Evolutionary conservation across 1,140 invertebrate genomes (phyloP).

Genomic region (Brachystomella parvula): DNA sequence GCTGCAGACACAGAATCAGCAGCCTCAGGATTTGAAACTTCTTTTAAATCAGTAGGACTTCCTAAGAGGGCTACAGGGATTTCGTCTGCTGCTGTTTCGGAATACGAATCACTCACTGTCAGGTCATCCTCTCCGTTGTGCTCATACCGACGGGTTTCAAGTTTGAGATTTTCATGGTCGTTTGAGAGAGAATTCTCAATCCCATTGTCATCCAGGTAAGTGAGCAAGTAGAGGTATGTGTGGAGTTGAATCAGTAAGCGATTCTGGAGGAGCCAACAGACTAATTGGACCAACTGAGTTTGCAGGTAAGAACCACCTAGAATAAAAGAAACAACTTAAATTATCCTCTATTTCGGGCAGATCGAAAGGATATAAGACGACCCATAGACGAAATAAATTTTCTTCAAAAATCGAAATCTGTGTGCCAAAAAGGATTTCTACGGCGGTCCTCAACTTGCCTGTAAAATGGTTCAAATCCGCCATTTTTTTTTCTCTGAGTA

Average conservation of each 20-base stretch:
- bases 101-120: slow-evolving; percentile 29
- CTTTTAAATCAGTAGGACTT: not conserved
- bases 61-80: not conserved
- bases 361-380: too few species aligned
- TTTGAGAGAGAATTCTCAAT: not conserved
- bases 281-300: slow-evolving; percentile 63
- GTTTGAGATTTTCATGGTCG: slow-evolving; percentile 23
- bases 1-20: not conserved
- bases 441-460: too few species aligned
- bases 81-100: slow-evolving; percentile 31
- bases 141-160: slow-evolving; percentile 21
- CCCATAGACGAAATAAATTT: too few species aligned
- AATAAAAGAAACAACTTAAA: not conserved
- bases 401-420: too few species aligned
- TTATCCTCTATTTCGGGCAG: not conserved
- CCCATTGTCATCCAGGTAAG: slow-evolving; percentile 36
- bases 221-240: slow-evolving; percentile 80
- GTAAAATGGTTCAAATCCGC: too few species aligned
- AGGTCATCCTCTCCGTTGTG: slow-evolving; percentile 30
- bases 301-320: slow-evolving; percentile 38
- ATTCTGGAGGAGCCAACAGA: slow-evolving; percentile 85
- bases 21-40: not conserved
- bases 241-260: slow-evolving; percentile 83
- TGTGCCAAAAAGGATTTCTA: not conserved
- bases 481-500: too few species aligned